phyloP scores from a whole-genome alignment of 1,140 invertebrate species.

The Chionoecetes opilio region DNA sequence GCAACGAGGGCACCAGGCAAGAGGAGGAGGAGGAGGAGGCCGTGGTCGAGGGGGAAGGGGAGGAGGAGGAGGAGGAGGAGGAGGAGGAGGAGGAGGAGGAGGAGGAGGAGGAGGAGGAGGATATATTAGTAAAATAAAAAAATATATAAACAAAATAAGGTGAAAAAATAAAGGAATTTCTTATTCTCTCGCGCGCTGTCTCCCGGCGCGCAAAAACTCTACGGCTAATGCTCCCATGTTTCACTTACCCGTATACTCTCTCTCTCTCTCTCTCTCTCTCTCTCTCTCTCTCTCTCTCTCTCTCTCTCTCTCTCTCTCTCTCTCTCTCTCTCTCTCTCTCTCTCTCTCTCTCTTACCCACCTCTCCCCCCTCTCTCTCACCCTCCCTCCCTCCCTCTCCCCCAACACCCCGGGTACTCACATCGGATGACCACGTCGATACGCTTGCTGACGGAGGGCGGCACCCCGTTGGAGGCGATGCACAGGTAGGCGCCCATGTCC shows the following conservation, averaged over 20 bases:
- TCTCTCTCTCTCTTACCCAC: not conserved
- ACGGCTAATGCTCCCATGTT: too few relatives aligned
- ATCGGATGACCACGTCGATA: slow-evolving; percentile 93
- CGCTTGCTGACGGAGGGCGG: slow-evolving; percentile 94
- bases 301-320: not conserved
- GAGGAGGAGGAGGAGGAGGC: not conserved
- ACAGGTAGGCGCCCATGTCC: slow-evolving; percentile 94
- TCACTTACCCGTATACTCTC: too few relatives aligned
- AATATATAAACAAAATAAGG: too few relatives aligned
- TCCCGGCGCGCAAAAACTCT: too few relatives aligned
- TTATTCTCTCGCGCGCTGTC: too few relatives aligned
- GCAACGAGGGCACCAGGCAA: too few relatives aligned
- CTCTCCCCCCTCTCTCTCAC: not conserved
- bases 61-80: not conserved
- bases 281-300: too few relatives aligned
- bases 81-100: not conserved
- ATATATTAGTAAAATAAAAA: too few relatives aligned
- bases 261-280: too few relatives aligned
- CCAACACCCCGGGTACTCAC: slow-evolving; percentile 87
- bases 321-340: not conserved
- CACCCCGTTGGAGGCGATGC: slow-evolving; percentile 94
- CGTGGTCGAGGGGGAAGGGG: too few relatives aligned
- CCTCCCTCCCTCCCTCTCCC: not conserved
- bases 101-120: too few relatives aligned
- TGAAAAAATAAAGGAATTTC: too few relatives aligned